Evolutionary conservation across 2,888 invertebrate species (phyloP), one percentile per base, ranked within the genome.

Genomic region (Heliconius ethilla): DNA sequence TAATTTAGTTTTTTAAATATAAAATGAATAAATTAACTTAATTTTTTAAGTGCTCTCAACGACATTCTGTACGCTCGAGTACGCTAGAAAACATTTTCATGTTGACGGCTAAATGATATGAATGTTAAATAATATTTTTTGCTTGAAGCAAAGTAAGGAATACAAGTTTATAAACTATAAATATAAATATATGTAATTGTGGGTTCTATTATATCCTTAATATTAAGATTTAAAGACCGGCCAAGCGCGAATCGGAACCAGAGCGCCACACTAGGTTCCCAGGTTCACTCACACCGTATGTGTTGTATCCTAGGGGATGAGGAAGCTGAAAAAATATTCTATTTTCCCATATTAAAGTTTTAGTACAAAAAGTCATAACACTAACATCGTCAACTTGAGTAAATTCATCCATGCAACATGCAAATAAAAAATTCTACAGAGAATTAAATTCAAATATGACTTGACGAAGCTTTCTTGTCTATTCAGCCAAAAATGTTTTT

Each of bases 21-120:
- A 59, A 72, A 72, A 72, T 72, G 72, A 59, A 72, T 72, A 72
- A 37, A 72, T 55, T 72, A 59, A 72, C 33, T 72, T 59, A 37
- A 72, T 59, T 33, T 72, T 72, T 59, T 15, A 55, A 59, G 59
- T 33, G 72, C 72, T 33, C 59, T 59, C 59, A 72, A 59, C 72
- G 59, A 72, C 37, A 59, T 72, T 72, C 59, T 37, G 59, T 33
- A 72, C 29, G 59, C 72, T 72, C 55, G 33, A 72, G 72, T 59
- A 72, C 72, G n/a, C 33, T 72, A 59, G 72, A 72, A 59, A 59
- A 72, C 33, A 33, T 72, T 72, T 72, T 59, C 72, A 72, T 59
- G 72, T 72, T 59, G 33, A 72, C 55, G 59, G 59, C 72, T 59
- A 72, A 72, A 72, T 72, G 59, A 72, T 72, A 72, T 72, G 72